Conservation (phyloP, 1,140 invertebrate genomes). For the Drosophila orena region DNA sequence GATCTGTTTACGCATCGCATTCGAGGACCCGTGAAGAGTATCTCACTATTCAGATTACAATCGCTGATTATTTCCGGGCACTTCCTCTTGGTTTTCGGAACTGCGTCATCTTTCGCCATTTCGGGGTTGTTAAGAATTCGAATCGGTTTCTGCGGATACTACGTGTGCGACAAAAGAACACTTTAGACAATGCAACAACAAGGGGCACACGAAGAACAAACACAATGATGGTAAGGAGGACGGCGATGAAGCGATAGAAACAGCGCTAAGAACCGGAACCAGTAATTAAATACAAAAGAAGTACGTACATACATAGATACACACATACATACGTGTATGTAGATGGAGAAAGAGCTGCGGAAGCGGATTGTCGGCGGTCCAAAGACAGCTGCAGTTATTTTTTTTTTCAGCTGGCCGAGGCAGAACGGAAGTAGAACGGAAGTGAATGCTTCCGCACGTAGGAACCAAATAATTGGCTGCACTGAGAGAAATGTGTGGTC, state of each 20-base stretch:
- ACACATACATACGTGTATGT: no score
- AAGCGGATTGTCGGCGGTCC: constrained; percentile 47
- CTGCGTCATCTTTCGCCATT: constrained; percentile 54
- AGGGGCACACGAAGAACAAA: constrained; percentile 26
- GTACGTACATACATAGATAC: no score
- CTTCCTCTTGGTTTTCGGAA: constrained; percentile 30
- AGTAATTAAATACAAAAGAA: constrained; percentile 79
- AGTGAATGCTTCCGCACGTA: constrained; percentile 80
- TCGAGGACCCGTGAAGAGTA: constrained; percentile 1
- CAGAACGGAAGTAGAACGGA: constrained; percentile 69
- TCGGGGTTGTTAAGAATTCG: constrained; percentile 44
- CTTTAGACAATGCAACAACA: constrained; percentile 61
- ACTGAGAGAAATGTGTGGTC: constrained; percentile 7
- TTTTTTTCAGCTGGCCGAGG: constrained; percentile 34
- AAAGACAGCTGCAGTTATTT: constrained; percentile 43
- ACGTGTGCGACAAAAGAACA: constrained; percentile 73
- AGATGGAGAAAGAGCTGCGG: constrained; percentile 26
- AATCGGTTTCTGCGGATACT: constrained; percentile 36
- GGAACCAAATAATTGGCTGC: constrained; percentile 39
- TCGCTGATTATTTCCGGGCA: constrained; percentile 17
- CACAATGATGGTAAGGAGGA: constrained; percentile 24
- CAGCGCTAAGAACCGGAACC: constrained; percentile 78
- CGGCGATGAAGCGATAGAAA: constrained; percentile 59
- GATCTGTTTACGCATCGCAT: constrained; percentile 1
- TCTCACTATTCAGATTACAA: constrained; percentile 25